Evolutionary conservation across 2,797 vertebrate species (phyloP).

Genomic region (Peromyscus attwateri): DNA sequence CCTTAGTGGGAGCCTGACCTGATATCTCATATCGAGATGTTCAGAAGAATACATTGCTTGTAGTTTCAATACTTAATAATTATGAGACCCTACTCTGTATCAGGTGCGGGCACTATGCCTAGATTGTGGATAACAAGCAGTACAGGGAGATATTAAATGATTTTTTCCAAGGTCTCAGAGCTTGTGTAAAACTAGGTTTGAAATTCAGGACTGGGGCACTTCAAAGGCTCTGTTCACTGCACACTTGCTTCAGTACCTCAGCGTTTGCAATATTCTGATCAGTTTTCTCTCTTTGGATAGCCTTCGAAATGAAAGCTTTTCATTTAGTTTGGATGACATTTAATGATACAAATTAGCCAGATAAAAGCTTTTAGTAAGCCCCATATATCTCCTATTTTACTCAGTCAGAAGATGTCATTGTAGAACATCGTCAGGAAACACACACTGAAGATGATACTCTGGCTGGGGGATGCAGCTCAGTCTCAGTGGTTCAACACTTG

Average conservation of each 20-base stretch:
- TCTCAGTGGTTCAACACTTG: background rate
- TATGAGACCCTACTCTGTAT: slow-evolving; percentile 31
- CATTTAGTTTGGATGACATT: slow-evolving; percentile 70
- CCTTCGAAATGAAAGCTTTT: slow-evolving; percentile 70
- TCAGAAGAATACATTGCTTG: slow-evolving; percentile 10
- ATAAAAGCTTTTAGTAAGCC: slow-evolving; percentile 73
- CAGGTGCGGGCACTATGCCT: background rate
- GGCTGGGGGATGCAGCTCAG: background rate
- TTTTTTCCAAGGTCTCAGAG: slow-evolving; percentile 1
- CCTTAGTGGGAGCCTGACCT: slow-evolving; percentile 38
- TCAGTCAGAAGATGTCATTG: slow-evolving; percentile 54
- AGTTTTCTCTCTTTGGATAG: slow-evolving; percentile 60
- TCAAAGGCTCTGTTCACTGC: background rate
- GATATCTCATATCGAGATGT: slow-evolving; percentile 47
- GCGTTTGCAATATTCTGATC: slow-evolving; percentile 46
- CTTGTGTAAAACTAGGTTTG: slow-evolving; percentile 23
- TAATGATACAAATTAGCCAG: slow-evolving; percentile 63
- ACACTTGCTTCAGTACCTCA: background rate
- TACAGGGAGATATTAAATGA: slow-evolving; percentile 31
- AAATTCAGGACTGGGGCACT: background rate
- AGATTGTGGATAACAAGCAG: slow-evolving; percentile 23
- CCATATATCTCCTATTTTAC: slow-evolving; percentile 67
- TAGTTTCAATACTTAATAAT: slow-evolving; percentile 60
- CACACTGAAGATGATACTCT: slow-evolving; percentile 41
- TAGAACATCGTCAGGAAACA: slow-evolving; percentile 54